Percentiles rank a stretch among this genome's conserved stretches.
phyloP scores from a whole-genome alignment of 2,113 vertebrate species.

The Austrofundulus limnaeus region DNA sequence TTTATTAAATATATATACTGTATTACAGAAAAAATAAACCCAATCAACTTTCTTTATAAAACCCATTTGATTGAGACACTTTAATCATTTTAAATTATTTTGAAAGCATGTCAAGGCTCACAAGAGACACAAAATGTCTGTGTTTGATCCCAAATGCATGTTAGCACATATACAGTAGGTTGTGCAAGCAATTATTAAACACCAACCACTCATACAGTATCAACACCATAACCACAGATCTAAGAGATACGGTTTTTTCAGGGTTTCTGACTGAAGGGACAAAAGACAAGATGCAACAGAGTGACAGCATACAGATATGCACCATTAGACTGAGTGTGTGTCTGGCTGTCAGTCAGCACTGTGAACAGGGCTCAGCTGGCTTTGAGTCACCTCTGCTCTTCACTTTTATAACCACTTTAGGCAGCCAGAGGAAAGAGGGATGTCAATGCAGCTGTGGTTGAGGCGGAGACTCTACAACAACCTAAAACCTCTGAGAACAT shows the following conservation, averaged over 20 bases:
- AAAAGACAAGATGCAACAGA: conserved; percentile 7
- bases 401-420: conserved; percentile 38
- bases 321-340: conserved; percentile 48
- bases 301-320: conserved; percentile 43
- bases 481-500: background rate
- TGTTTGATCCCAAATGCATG: too few species aligned
- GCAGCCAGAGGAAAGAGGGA: conserved; percentile 2
- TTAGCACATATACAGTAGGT: background rate
- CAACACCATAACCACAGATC: conserved; percentile 4
- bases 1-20: too few species aligned
- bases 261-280: conserved; percentile 7
- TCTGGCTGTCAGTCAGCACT: conserved; percentile 47
- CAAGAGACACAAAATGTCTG: too few species aligned
- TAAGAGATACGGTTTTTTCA: background rate
- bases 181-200: background rate
- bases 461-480: conserved; percentile 14
- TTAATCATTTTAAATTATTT: too few species aligned
- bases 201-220: background rate
- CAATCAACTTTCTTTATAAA: too few species aligned
- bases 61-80: too few species aligned
- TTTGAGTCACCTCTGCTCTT: conserved; percentile 46
- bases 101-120: too few species aligned
- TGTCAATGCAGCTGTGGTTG: conserved; percentile 18
- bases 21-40: too few species aligned
- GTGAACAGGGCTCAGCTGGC: conserved; percentile 39